Evolutionary conservation across 2,888 invertebrate species (phyloP), one percentile per base, ranked within the genome.

Genomic region (Belgica antarctica): DNA sequence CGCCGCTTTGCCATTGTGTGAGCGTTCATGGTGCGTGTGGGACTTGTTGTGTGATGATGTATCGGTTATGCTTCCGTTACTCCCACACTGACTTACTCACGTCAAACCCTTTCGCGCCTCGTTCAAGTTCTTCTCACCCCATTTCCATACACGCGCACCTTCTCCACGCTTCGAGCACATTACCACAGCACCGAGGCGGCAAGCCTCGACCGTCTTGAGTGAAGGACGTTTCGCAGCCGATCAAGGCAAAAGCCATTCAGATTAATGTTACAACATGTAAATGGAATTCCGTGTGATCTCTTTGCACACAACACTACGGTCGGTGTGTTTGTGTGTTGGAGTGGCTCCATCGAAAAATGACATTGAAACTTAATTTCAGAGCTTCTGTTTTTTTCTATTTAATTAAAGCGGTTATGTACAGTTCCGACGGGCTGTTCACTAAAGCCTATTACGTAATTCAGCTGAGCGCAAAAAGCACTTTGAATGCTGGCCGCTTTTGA

Each of bases 21-120:
- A 59, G 46, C 5, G 22, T 22, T 59, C 4, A 2, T 8, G 12
- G 12, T 59, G 52, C 31, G 47, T 57, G 34, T 31, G 25, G 15
- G 57, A 19, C 57, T 57, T 62, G 28, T 52, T 8, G 41, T 41
- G n/a, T n/a, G n/a, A n/a, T n/a, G n/a, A n/a, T n/a, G n/a, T n/a
- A n/a, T n/a, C n/a, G n/a, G n/a, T n/a, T n/a, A n/a, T n/a, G n/a
- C n/a, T n/a, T n/a, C n/a, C n/a, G n/a, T n/a, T n/a, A n/a, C n/a
- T n/a, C n/a, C n/a, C n/a, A n/a, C n/a, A n/a, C n/a, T n/a, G n/a
- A n/a, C n/a, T n/a, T n/a, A n/a, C n/a, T n/a, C n/a, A n/a, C n/a
- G n/a, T n/a, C n/a, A n/a, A n/a, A n/a, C n/a, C n/a, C n/a, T n/a
- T n/a, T n/a, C n/a, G n/a, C n/a, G n/a, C n/a, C n/a, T n/a, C n/a